phyloP scores from a whole-genome alignment of 2,888 invertebrate genomes.

The Ichneumoninae sp. region DNA sequence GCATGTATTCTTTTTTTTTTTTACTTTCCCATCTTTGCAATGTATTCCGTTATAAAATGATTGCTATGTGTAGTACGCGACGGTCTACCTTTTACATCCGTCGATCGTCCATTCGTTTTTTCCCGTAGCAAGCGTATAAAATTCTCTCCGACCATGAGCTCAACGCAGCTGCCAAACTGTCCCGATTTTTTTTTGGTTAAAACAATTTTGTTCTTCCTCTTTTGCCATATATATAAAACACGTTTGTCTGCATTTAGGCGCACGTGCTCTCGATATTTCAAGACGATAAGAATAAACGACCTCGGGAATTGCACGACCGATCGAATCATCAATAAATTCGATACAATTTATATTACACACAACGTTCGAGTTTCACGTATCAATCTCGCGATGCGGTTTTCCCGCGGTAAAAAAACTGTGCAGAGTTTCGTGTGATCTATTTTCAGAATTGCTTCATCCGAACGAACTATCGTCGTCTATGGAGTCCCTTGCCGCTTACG shows the following conservation, averaged over 20 bases:
- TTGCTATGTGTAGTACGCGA: conserved; percentile 2
- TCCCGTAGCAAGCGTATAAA: conserved; percentile 18
- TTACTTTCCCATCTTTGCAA: conserved; percentile 33
- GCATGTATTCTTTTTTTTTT: not conserved
- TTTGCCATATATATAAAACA: conserved; percentile 59
- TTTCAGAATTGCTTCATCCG: conserved; percentile 90
- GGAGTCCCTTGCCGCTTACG: conserved; percentile 91
- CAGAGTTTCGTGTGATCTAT: conserved; percentile 14
- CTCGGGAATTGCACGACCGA: conserved; percentile 43
- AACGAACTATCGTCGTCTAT: conserved; percentile 91
- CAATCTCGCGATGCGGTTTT: conserved; percentile 30
- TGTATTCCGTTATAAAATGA: conserved; percentile 46
- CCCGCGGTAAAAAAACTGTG: conserved; percentile 17
- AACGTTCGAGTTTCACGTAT: conserved; percentile 53
- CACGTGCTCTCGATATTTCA: conserved; percentile 54
- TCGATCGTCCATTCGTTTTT: conserved; percentile 42
- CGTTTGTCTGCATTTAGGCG: conserved; percentile 62
- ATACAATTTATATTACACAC: conserved; percentile 54
- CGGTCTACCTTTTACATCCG: not conserved
- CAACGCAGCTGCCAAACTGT: conserved; percentile 61
- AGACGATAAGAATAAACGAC: conserved; percentile 40
- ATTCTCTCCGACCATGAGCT: conserved; percentile 39
- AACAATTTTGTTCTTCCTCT: conserved; percentile 54
- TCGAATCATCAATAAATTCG: conserved; percentile 65
- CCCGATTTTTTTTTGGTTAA: conserved; percentile 49